These are phyloP conservation scores for Chloroceryle inda DNA, from an alignment of 2,797 vertebrate species.

Conservation along the genomic window DNA sequence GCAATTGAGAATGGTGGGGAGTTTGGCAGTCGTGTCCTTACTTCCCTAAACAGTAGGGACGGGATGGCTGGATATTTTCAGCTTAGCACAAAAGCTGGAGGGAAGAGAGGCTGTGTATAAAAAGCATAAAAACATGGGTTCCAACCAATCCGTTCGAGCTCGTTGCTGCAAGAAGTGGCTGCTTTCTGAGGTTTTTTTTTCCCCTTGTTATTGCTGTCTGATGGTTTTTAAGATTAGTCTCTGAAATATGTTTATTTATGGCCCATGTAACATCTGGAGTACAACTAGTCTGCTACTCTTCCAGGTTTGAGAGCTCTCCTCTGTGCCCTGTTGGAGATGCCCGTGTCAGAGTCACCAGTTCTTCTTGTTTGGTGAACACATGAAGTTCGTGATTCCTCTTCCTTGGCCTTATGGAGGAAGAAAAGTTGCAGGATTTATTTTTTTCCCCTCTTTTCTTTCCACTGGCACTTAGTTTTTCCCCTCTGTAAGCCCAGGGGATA, in stretches of 20 bases:
- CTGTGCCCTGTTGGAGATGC: background rate
- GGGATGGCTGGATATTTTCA: background rate
- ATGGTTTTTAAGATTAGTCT: background rate
- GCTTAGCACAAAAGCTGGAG: background rate
- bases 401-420: background rate
- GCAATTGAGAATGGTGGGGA: constrained; percentile 7
- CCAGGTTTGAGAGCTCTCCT: accelerated
- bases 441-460: accelerated
- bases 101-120: background rate
- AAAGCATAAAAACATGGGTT: background rate
- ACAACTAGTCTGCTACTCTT: accelerated
- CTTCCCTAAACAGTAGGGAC: background rate
- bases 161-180: background rate
- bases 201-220: background rate
- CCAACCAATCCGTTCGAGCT: background rate
- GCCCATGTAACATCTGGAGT: accelerated
- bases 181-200: background rate
- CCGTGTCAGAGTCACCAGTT: accelerated
- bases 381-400: accelerated
- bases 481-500: accelerated
- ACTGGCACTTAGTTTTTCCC: accelerated
- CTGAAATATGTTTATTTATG: background rate
- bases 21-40: background rate
- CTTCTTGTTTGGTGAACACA: accelerated
- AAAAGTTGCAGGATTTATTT: background rate